Evolutionary conservation across 2,888 invertebrate genomes (phyloP).

Genomic region (Mycalesis mineus): DNA sequence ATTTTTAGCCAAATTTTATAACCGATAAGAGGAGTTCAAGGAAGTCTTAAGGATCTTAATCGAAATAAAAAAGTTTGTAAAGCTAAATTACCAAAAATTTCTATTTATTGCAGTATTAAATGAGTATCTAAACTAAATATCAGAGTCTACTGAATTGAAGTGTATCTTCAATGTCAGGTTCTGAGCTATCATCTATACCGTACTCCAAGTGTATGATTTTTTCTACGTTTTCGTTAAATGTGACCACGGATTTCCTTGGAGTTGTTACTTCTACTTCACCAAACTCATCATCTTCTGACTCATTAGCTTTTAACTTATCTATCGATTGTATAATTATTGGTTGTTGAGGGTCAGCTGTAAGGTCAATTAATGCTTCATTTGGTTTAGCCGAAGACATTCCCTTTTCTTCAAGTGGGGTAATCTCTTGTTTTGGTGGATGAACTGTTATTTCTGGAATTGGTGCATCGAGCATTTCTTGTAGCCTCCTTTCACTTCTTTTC

Average conservation of each 20-base stretch:
- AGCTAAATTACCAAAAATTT: not conserved
- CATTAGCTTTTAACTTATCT: slow-evolving; percentile 61
- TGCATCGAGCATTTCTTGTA: slow-evolving; percentile 59
- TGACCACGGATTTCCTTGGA: slow-evolving; percentile 71
- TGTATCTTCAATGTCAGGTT: slow-evolving; percentile 45
- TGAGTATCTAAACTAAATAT: slow-evolving; percentile 10
- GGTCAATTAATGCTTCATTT: slow-evolving; percentile 41
- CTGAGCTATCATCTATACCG: slow-evolving; percentile 39
- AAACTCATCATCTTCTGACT: slow-evolving; percentile 62
- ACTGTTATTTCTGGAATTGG: slow-evolving; percentile 41
- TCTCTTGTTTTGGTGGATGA: not conserved
- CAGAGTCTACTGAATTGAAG: slow-evolving; percentile 57
- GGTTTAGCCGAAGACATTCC: slow-evolving; percentile 30
- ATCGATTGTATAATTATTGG: slow-evolving; percentile 66
- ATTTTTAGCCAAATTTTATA: slow-evolving; percentile 24
- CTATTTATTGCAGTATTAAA: not conserved
- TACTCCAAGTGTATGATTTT: slow-evolving; percentile 73
- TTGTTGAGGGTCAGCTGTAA: slow-evolving; percentile 40
- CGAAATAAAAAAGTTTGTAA: not conserved
- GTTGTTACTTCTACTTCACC: slow-evolving; percentile 50
- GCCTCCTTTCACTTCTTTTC: slow-evolving; percentile 58
- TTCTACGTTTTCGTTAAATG: slow-evolving; percentile 77
- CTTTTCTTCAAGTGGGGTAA: not conserved
- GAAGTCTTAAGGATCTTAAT: slow-evolving; percentile 2
- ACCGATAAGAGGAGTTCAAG: slow-evolving; percentile 11